Conservation (phyloP, 92 coral and sea anemone genomes). For the Zoanthus sansibaricus region DNA sequence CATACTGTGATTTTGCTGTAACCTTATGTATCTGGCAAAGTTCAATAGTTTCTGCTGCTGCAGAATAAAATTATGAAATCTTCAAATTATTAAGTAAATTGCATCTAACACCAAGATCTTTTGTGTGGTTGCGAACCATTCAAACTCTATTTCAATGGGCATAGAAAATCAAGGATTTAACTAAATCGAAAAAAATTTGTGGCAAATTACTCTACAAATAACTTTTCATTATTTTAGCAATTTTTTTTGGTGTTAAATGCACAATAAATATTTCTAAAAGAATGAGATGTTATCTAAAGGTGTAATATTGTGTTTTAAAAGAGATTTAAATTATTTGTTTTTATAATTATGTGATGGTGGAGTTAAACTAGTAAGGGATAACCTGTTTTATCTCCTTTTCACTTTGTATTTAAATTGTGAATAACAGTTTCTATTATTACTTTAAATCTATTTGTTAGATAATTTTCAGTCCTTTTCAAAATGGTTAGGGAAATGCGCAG, state of each 20-base stretch:
- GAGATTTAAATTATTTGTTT: slow-evolving; percentile 26
- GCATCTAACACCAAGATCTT: not conserved
- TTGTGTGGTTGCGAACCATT: not conserved
- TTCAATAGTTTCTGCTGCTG: too few relatives aligned
- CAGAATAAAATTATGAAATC: too few relatives aligned
- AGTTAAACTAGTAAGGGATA: slow-evolving; percentile 40
- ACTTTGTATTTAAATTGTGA: slow-evolving; percentile 27
- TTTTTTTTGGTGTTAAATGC: slow-evolving; percentile 1
- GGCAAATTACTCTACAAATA: not conserved
- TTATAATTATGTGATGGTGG: slow-evolving; percentile 15
- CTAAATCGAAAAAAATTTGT: too few relatives aligned
- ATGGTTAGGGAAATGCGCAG: slow-evolving; percentile 42
- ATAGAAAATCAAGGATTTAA: too few relatives aligned
- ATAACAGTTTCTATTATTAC: slow-evolving; percentile 1
- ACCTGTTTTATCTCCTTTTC: slow-evolving; percentile 49
- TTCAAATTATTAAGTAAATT: not conserved
- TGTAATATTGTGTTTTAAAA: slow-evolving; percentile 16
- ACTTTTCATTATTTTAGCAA: slow-evolving; percentile 1
- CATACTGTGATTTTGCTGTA: too few relatives aligned
- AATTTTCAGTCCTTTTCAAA: slow-evolving; percentile 40
- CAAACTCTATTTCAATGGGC: slow-evolving; percentile 6
- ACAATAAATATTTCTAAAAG: slow-evolving; percentile 30
- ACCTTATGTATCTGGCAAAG: too few relatives aligned
- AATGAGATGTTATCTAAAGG: slow-evolving; percentile 30
- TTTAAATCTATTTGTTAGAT: not conserved